Conservation (phyloP, 2,888 invertebrate genomes). For the Ophion slaviceki region DNA sequence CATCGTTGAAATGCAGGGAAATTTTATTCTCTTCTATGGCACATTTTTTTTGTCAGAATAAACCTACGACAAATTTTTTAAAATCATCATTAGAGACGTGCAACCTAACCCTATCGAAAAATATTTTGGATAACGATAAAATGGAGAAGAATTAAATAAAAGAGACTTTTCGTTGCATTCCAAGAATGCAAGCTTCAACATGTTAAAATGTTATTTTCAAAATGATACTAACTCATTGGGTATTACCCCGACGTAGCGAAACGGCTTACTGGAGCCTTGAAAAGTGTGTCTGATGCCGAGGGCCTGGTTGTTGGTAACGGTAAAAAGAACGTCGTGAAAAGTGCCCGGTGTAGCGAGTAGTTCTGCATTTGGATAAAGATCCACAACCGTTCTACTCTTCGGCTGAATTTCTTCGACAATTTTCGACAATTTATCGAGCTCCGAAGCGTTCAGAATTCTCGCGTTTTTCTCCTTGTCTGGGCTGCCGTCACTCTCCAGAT, state of each 20-base stretch:
- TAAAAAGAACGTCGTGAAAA: conserved; percentile 86
- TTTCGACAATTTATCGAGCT: conserved; percentile 70
- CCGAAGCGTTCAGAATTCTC: conserved; percentile 44
- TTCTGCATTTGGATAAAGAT: conserved; percentile 66
- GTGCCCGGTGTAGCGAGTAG: conserved; percentile 75
- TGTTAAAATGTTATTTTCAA: not conserved
- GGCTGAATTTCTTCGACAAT: conserved; percentile 46
- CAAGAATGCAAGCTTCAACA: too few relatives aligned
- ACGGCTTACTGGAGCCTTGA: conserved; percentile 86
- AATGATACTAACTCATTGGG: conserved; percentile 85
- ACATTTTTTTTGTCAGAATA: too few relatives aligned
- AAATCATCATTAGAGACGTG: too few relatives aligned
- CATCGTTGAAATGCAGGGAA: too few relatives aligned
- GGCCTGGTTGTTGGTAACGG: conserved; percentile 89
- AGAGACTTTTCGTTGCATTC: too few relatives aligned
- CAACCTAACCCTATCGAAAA: too few relatives aligned
- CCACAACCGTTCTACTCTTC: conserved; percentile 42
- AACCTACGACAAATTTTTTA: too few relatives aligned
- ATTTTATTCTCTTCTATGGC: too few relatives aligned
- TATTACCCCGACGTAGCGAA: conserved; percentile 84
- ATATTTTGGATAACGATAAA: too few relatives aligned
- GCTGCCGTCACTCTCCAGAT: not conserved
- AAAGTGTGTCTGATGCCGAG: conserved; percentile 85
- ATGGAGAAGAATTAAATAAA: too few relatives aligned
- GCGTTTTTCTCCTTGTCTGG: not conserved